Evolutionary conservation across 2,888 invertebrate species (phyloP).

Genomic region (Alloscopus bannaensis): DNA sequence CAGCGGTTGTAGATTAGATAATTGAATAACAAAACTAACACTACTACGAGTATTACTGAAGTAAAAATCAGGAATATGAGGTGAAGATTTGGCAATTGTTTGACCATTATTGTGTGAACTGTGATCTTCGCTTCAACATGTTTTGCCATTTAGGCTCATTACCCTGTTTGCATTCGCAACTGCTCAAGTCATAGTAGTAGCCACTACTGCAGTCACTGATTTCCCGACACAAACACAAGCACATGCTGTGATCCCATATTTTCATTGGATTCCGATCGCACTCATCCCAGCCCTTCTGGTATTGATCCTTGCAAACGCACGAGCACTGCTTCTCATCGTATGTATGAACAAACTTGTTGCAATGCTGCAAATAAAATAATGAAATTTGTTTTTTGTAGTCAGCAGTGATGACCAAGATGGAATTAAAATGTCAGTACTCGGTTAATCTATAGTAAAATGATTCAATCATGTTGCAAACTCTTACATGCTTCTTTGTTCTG

Average conservation of each 20-base stretch:
- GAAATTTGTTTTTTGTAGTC: conserved; percentile 1
- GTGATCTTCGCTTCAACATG: background rate
- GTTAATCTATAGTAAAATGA: no score
- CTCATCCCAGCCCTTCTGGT: no score
- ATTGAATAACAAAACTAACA: no score
- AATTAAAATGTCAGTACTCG: no score
- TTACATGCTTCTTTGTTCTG: conserved; percentile 61
- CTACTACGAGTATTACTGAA: no score
- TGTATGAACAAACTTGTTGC: conserved; percentile 47
- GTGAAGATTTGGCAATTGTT: background rate
- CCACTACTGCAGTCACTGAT: conserved; percentile 63
- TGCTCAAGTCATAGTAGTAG: conserved; percentile 44
- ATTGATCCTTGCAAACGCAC: conserved; percentile 62
- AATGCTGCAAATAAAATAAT: conserved; percentile 54
- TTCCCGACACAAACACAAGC: conserved; percentile 65
- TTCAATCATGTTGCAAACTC: no score
- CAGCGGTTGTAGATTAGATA: no score
- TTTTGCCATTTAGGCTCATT: background rate
- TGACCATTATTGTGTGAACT: background rate
- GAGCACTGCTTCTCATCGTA: conserved; percentile 63
- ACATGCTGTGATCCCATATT: conserved; percentile 63
- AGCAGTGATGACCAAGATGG: no score
- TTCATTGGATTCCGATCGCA: conserved; percentile 50
- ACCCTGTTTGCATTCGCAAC: conserved; percentile 56
- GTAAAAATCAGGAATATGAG: no score